Percentiles rank a stretch among this genome's conserved stretches.
Conservation (phyloP, 2,113 vertebrate species). For the Dolichallabes microphthalmus region DNA sequence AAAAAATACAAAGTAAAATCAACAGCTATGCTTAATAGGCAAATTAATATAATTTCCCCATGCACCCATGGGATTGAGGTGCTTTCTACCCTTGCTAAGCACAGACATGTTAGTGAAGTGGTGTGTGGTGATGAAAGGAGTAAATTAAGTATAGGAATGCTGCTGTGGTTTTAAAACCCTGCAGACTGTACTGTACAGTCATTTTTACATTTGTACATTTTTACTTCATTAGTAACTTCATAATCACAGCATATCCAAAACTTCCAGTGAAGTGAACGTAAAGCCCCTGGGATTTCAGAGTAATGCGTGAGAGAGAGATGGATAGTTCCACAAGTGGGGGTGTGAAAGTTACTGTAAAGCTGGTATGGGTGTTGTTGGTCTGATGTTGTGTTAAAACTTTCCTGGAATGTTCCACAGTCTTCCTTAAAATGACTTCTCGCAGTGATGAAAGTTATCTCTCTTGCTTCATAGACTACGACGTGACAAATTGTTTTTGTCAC, state of each 20-base stretch:
- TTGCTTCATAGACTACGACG: conserved; percentile 19
- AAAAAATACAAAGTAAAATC: no score
- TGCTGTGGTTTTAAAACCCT: neutral
- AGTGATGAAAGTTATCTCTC: conserved; percentile 11
- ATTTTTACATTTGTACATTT: neutral
- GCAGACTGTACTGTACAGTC: neutral
- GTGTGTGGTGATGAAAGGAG: neutral
- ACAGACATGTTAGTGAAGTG: neutral
- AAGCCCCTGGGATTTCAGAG: neutral
- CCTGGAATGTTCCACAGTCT: conserved; percentile 8
- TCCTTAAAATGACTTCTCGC: neutral
- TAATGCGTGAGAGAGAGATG: neutral
- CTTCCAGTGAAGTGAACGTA: neutral
- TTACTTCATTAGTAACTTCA: neutral
- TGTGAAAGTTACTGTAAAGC: conserved; percentile 24
- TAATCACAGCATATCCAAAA: neutral
- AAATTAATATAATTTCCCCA: no score
- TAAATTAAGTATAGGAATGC: neutral
- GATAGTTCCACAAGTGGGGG: neutral
- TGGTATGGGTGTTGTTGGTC: conserved; percentile 1
- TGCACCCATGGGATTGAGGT: neutral
- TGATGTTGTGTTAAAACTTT: conserved; percentile 1
- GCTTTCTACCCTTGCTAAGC: neutral
- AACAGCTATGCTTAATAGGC: no score
- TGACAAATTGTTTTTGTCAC: neutral